phyloP scores from a whole-genome alignment of 1,140 invertebrate species.

The Zaprionus kolodkinae region DNA sequence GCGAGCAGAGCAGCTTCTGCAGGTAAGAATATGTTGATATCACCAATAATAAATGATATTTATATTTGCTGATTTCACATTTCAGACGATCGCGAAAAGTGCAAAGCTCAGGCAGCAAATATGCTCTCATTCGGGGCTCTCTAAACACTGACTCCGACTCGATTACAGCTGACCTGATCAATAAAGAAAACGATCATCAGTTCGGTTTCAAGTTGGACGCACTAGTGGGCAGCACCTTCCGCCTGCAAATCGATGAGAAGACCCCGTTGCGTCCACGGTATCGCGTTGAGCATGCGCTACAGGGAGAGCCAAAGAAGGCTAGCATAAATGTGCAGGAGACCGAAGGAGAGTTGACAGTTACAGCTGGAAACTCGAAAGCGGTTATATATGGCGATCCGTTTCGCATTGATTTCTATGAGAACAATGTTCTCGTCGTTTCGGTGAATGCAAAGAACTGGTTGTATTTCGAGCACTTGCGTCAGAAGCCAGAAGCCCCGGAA shows the following conservation, averaged over 20 bases:
- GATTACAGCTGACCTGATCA: slow-evolving; percentile 89
- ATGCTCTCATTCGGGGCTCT: slow-evolving; percentile 89
- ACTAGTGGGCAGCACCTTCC: slow-evolving; percentile 90
- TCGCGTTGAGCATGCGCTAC: slow-evolving; percentile 90
- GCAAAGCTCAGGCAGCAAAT: slow-evolving; percentile 86
- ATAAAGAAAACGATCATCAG: slow-evolving; percentile 88
- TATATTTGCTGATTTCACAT: slow-evolving; percentile 37
- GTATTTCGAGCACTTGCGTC: slow-evolving; percentile 95
- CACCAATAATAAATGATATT: background rate
- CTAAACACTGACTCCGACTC: slow-evolving; percentile 88
- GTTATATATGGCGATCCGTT: slow-evolving; percentile 91
- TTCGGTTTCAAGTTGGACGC: slow-evolving; percentile 89
- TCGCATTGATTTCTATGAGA: slow-evolving; percentile 92
- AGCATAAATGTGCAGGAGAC: slow-evolving; percentile 74
- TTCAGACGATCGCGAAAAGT: slow-evolving; percentile 91
- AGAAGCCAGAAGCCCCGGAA: slow-evolving; percentile 85
- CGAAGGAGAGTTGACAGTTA: slow-evolving; percentile 84
- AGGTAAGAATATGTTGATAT: slow-evolving; percentile 86
- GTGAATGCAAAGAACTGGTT: slow-evolving; percentile 95
- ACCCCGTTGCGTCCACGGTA: slow-evolving; percentile 92
- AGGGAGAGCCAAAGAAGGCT: slow-evolving; percentile 88
- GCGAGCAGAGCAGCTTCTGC: slow-evolving; percentile 98
- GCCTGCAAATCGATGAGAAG: slow-evolving; percentile 93
- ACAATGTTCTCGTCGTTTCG: slow-evolving; percentile 90
- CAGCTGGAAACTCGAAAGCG: slow-evolving; percentile 88